These are phyloP conservation scores for Melangyna quadrimaculata DNA, from an alignment of 2,888 invertebrate species.

Conservation along the genomic window DNA sequence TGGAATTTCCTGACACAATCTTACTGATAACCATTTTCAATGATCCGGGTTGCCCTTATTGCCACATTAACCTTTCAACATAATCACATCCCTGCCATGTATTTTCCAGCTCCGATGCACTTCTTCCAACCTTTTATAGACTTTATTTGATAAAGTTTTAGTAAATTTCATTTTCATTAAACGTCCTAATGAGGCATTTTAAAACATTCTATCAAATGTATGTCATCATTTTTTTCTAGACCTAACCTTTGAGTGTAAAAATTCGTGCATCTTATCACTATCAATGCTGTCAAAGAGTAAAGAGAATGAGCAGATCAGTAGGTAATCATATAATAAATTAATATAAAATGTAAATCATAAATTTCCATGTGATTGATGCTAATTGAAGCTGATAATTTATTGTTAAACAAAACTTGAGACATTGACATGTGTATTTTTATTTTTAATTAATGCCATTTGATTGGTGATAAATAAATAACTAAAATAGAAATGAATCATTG, in stretches of 20 bases:
- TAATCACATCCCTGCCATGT: neutral
- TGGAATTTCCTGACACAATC: too few relatives aligned
- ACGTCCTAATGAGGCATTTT: neutral
- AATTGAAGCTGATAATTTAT: neutral
- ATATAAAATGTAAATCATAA: neutral
- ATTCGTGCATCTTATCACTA: neutral
- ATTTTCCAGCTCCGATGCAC: neutral
- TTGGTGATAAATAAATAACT: neutral
- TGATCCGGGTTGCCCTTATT: too few relatives aligned
- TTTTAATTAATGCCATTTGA: neutral
- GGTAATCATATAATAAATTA: neutral
- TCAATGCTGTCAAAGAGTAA: neutral
- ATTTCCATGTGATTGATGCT: slow-evolving; percentile 11
- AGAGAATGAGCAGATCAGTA: neutral
- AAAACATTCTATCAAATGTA: neutral
- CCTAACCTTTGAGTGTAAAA: neutral
- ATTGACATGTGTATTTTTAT: neutral
- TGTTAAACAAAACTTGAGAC: neutral
- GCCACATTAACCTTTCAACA: too few relatives aligned
- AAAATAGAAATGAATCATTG: neutral
- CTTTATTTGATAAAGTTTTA: neutral
- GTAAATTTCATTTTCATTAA: neutral
- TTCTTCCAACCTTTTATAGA: neutral
- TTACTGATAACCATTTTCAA: too few relatives aligned
- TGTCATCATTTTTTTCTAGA: neutral